A percentile compares a stretch with the other conserved stretches of the same genome.
Conservation (phyloP, 2,797 vertebrate species). For the Okamejei kenojei region DNA sequence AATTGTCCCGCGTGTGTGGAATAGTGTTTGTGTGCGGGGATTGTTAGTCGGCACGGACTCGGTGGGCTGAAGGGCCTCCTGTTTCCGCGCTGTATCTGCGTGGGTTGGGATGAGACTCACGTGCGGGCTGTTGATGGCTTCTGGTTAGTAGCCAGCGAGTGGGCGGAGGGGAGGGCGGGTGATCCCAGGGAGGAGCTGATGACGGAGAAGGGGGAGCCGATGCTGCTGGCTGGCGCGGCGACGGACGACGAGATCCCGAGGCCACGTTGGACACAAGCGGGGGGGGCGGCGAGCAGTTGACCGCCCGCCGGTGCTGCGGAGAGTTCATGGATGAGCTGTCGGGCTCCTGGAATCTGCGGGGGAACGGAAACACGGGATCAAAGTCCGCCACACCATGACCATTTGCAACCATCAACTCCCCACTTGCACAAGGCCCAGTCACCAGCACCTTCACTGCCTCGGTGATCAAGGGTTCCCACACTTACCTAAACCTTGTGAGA, state of each 20-base stretch:
- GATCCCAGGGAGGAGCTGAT: slow-evolving; percentile 87
- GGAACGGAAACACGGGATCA: not conserved
- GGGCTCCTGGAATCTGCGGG: slow-evolving; percentile 72
- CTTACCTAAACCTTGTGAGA: no score
- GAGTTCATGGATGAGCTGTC: slow-evolving; percentile 82
- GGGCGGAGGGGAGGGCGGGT: slow-evolving; percentile 73
- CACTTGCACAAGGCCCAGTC: no score
- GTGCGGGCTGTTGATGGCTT: slow-evolving; percentile 88
- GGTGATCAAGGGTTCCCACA: no score
- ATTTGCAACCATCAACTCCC: no score
- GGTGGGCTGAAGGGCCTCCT: no score
- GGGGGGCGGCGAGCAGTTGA: slow-evolving; percentile 66
- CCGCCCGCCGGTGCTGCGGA: slow-evolving; percentile 52
- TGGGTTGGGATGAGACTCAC: slow-evolving; percentile 50
- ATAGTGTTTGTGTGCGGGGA: no score
- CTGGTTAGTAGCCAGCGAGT: slow-evolving; percentile 76
- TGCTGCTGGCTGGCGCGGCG: slow-evolving; percentile 70
- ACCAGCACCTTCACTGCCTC: no score
- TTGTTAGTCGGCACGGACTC: no score
- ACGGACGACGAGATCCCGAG: slow-evolving; percentile 59
- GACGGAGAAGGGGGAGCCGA: slow-evolving; percentile 82
- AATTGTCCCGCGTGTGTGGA: no score
- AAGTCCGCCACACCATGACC: not conserved
- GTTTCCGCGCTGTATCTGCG: no score
- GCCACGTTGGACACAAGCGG: slow-evolving; percentile 48